Conservation (phyloP, 2,113 vertebrate genomes). For the Anolis sagrei region DNA sequence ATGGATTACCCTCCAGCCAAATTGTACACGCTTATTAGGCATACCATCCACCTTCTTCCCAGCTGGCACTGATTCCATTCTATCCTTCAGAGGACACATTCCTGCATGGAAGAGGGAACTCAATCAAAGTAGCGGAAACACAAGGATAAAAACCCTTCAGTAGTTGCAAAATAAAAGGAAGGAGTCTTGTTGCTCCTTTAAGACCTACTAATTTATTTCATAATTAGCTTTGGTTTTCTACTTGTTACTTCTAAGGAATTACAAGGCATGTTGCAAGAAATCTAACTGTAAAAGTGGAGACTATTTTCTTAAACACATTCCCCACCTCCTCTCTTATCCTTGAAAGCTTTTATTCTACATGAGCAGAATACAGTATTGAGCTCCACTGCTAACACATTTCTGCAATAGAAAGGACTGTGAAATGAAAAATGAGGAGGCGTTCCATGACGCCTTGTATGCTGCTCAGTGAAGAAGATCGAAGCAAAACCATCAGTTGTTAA, state of each 20-base stretch:
- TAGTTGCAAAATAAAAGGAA: neutral
- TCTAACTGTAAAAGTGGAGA: neutral
- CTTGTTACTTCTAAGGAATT: constrained; percentile 33
- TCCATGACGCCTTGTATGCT: neutral
- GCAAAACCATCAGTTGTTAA: neutral
- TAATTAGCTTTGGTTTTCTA: neutral
- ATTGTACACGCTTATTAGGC: neutral
- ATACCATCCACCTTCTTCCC: neutral
- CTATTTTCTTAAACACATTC: neutral
- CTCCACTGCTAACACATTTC: constrained; percentile 27
- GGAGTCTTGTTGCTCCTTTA: too few relatives aligned
- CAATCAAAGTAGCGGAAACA: constrained; percentile 9
- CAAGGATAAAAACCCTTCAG: neutral
- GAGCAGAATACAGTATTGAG: constrained; percentile 10
- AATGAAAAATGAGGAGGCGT: constrained; percentile 4
- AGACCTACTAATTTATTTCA: too few relatives aligned
- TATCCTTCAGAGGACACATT: constrained; percentile 5
- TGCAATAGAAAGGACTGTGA: constrained; percentile 16
- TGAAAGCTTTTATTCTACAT: constrained; percentile 15
- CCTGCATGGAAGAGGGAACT: constrained; percentile 3
- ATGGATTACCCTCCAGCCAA: too few relatives aligned
- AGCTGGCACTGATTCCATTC: neutral
- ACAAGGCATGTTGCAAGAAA: constrained; percentile 8
- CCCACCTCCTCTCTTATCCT: constrained; percentile 17
- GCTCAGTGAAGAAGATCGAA: neutral